These are phyloP conservation scores for Crepidodera aurea DNA, from an alignment of 2,888 invertebrate genomes.

Conservation along the genomic window DNA sequence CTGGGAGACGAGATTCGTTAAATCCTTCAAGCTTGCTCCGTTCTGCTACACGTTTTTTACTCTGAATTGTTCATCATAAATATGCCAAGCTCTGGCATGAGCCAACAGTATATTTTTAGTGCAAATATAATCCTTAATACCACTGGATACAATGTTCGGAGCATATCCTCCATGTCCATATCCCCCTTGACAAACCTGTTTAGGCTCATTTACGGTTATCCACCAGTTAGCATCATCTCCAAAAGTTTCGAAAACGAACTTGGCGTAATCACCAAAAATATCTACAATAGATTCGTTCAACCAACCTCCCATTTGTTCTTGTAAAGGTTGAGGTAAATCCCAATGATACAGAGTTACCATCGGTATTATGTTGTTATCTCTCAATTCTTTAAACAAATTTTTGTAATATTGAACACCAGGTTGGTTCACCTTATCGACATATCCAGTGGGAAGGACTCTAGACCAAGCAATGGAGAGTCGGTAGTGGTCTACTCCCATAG, in stretches of 20 bases:
- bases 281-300: constrained; percentile 68
- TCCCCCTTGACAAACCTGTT: constrained; percentile 49
- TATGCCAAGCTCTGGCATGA: constrained; percentile 70
- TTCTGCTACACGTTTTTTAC: constrained; percentile 64
- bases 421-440: constrained; percentile 61
- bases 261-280: constrained; percentile 72
- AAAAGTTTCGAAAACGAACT: constrained; percentile 53
- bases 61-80: constrained; percentile 68
- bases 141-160: constrained; percentile 55
- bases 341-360: constrained; percentile 38
- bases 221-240: constrained; percentile 64
- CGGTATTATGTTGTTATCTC: constrained; percentile 24
- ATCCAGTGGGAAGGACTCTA: constrained; percentile 67
- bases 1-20: constrained; percentile 68
- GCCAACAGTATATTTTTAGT: constrained; percentile 70
- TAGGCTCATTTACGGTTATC: constrained; percentile 67
- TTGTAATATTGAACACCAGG: constrained; percentile 52
- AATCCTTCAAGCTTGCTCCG: constrained; percentile 70
- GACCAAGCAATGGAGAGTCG: constrained; percentile 47
- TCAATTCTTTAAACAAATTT: constrained; percentile 35
- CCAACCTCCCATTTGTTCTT: constrained; percentile 68
- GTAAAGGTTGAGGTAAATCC: constrained; percentile 39
- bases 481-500: constrained; percentile 67
- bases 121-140: constrained; percentile 69
- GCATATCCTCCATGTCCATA: constrained; percentile 51